Percentiles rank a stretch among this genome's conserved stretches.
These are phyloP conservation scores for Hirudinaria manillensis DNA, from an alignment of 2,888 invertebrate genomes.

Conservation along the genomic window DNA sequence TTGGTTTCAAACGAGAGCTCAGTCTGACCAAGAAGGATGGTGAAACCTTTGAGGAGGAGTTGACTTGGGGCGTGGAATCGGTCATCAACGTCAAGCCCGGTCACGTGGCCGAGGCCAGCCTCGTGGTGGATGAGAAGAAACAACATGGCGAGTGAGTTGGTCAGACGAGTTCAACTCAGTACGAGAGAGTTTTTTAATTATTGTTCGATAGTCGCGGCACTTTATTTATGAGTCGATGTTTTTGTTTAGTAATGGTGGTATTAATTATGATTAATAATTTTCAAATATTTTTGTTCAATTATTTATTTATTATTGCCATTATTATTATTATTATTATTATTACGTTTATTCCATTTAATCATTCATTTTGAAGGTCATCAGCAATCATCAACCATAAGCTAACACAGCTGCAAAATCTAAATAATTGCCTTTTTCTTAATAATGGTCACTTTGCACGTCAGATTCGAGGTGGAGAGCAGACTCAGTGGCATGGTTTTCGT, in stretches of 20 bases:
- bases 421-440: not conserved
- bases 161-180: not conserved
- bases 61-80: slow-evolving; percentile 53
- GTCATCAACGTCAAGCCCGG: slow-evolving; percentile 44
- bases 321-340: too few species aligned
- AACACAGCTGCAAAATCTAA: not conserved
- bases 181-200: not conserved
- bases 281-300: too few species aligned
- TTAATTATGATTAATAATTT: too few species aligned
- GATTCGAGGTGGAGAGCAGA: slow-evolving; percentile 41
- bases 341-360: slow-evolving; percentile 34
- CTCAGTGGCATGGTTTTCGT: slow-evolving; percentile 39
- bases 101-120: slow-evolving; percentile 48
- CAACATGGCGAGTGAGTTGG: slow-evolving; percentile 43
- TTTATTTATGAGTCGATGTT: not conserved
- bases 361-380: not conserved
- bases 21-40: slow-evolving; percentile 50
- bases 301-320: not conserved
- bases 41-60: slow-evolving; percentile 48
- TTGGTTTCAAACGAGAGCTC: slow-evolving; percentile 52
- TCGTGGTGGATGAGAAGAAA: slow-evolving; percentile 50
- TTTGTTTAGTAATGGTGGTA: too few species aligned
- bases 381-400: too few species aligned
- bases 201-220: too few species aligned
- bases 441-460: not conserved